Evolutionary conservation across 2,888 invertebrate genomes (phyloP).

Genomic region (Caenorhabditis macrosperma): DNA sequence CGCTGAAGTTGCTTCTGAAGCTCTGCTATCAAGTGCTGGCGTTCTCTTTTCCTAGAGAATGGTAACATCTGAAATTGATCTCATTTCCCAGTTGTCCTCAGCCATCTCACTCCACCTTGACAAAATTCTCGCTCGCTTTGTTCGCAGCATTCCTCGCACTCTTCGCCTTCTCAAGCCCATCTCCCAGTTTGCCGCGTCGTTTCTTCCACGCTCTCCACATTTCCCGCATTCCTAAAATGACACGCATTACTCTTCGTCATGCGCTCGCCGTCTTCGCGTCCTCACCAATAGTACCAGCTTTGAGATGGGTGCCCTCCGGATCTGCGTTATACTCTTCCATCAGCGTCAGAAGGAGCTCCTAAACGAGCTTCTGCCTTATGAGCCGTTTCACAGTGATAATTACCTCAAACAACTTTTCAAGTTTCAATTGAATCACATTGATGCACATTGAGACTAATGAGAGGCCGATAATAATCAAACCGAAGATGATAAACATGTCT

Average conservation of each 20-base stretch:
- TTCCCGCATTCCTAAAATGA: slow-evolving; percentile 70
- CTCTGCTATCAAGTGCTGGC: slow-evolving; percentile 65
- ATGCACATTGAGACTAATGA: slow-evolving; percentile 78
- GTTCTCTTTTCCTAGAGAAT: slow-evolving; percentile 65
- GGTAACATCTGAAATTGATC: slow-evolving; percentile 66
- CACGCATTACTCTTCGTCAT: slow-evolving; percentile 40
- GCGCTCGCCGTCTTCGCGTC: slow-evolving; percentile 13
- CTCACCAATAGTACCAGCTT: slow-evolving; percentile 68
- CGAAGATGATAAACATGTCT: slow-evolving; percentile 79
- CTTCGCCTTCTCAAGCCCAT: slow-evolving; percentile 50
- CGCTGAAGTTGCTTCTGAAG: slow-evolving; percentile 63
- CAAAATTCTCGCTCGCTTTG: slow-evolving; percentile 46
- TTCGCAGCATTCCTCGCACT: slow-evolving; percentile 61
- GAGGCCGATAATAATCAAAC: slow-evolving; percentile 78
- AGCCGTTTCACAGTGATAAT: too few relatives aligned
- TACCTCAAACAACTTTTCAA: slow-evolving; percentile 69
- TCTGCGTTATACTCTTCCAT: slow-evolving; percentile 78
- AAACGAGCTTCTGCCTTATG: too few relatives aligned
- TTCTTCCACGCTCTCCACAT: slow-evolving; percentile 78
- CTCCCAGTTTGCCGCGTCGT: slow-evolving; percentile 62
- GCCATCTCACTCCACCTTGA: neutral
- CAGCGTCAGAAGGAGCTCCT: slow-evolving; percentile 78
- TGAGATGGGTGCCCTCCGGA: slow-evolving; percentile 68
- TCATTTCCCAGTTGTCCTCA: neutral
- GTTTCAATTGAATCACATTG: slow-evolving; percentile 75